Percentiles rank a stretch among this genome's conserved stretches.
phyloP scores from a whole-genome alignment of 2,888 invertebrate genomes.

The Cantharis rustica region DNA sequence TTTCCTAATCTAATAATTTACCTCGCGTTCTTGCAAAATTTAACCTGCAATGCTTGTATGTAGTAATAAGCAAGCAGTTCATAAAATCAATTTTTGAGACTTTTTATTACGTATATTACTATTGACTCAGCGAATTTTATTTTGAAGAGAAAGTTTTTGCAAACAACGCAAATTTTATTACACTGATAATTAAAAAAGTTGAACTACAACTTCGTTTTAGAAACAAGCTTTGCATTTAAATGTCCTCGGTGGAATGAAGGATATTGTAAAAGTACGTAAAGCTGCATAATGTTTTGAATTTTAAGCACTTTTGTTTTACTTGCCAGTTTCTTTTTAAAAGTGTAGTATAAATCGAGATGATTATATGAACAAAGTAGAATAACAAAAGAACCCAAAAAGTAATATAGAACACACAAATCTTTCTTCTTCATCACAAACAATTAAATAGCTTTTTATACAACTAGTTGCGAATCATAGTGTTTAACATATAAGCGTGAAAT shows the following conservation, averaged over 20 bases:
- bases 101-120: constrained; percentile 3
- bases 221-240: constrained; percentile 45
- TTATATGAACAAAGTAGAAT: not conserved
- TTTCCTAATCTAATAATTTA: not conserved
- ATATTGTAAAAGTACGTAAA: constrained; percentile 35
- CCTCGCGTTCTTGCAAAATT: not conserved
- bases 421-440: not conserved
- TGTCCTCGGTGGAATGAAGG: constrained; percentile 35
- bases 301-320: constrained; percentile 30
- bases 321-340: not conserved
- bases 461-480: no score
- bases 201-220: constrained; percentile 38
- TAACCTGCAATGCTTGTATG: not conserved
- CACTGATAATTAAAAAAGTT: constrained; percentile 43
- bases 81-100: not conserved
- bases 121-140: not conserved
- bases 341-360: constrained; percentile 3
- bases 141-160: constrained; percentile 6
- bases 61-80: not conserved
- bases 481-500: no score
- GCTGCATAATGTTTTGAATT: constrained; percentile 34
- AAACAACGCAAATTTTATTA: constrained; percentile 16
- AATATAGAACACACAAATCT: not conserved
- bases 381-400: not conserved
- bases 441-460: not conserved